A percentile compares a stretch with the other conserved stretches of the same genome.
Evolutionary conservation across 2,113 vertebrate species (phyloP).

Genomic region (Archocentrus centrarchus): DNA sequence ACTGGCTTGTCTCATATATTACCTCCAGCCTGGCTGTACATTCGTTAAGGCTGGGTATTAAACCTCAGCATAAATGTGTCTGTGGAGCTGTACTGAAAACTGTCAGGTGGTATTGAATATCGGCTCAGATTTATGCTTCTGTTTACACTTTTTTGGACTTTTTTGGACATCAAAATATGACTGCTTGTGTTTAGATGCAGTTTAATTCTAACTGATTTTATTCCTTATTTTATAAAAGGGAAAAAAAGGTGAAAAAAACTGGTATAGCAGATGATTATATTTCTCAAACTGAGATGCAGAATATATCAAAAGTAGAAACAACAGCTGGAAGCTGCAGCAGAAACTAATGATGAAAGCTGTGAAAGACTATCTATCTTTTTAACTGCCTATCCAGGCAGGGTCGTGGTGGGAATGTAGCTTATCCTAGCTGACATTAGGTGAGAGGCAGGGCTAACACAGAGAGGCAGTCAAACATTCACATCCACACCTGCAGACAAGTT

Average conservation of each 20-base stretch:
- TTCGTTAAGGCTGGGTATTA: slow-evolving; percentile 11
- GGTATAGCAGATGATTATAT: too few relatives aligned
- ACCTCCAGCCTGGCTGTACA: slow-evolving; percentile 25
- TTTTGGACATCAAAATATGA: neutral
- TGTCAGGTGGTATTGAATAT: neutral
- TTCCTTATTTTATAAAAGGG: neutral
- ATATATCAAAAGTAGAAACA: neutral
- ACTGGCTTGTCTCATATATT: slow-evolving; percentile 45
- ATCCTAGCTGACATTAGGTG: neutral
- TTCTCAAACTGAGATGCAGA: neutral
- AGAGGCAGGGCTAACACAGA: neutral
- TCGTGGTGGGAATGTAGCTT: neutral
- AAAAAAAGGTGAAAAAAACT: neutral
- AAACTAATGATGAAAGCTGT: neutral
- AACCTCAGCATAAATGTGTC: slow-evolving; percentile 22
- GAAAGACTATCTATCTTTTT: too few relatives aligned
- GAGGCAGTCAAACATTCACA: neutral
- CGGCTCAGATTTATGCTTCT: neutral
- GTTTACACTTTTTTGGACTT: neutral
- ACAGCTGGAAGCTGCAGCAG: neutral
- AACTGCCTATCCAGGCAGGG: neutral
- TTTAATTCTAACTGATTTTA: neutral
- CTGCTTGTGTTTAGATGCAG: neutral
- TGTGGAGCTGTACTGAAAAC: neutral
- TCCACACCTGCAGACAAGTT: neutral